phyloP scores from a whole-genome alignment of 2,113 vertebrate species.

The Irena cyanogastra region DNA sequence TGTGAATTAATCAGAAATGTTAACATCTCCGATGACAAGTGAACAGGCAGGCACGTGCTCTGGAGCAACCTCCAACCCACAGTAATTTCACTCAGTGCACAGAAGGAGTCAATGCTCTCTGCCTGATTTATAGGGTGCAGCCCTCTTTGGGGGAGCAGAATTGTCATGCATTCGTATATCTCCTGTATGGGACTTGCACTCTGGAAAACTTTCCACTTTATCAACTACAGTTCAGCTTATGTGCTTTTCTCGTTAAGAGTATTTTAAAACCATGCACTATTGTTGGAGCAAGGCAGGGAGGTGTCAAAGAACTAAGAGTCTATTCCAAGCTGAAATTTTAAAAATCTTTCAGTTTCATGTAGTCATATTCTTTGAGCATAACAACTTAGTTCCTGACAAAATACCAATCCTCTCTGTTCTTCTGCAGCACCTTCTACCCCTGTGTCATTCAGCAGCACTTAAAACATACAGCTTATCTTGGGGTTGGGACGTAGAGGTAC shows the following conservation, averaged over 20 bases:
- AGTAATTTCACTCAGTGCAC: conserved; percentile 67
- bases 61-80: conserved; percentile 70
- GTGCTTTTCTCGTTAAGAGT: conserved; percentile 33
- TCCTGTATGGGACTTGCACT: conserved; percentile 70
- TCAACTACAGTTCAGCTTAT: conserved; percentile 52
- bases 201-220: conserved; percentile 65
- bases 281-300: conserved; percentile 14
- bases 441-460: neutral
- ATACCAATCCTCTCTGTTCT: neutral
- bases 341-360: neutral
- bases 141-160: conserved; percentile 69
- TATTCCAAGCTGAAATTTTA: neutral
- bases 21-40: conserved; percentile 76
- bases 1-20: conserved; percentile 81
- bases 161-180: conserved; percentile 74
- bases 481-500: neutral
- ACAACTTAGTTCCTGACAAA: neutral
- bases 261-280: neutral
- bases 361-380: neutral
- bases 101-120: conserved; percentile 64
- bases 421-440: neutral
- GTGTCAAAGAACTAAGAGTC: neutral
- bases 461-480: neutral
- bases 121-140: conserved; percentile 75
- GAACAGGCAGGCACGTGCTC: conserved; percentile 76